Evolutionary conservation across 2,113 vertebrate species (phyloP).

Genomic region (Pelvicachromis taeniatus): DNA sequence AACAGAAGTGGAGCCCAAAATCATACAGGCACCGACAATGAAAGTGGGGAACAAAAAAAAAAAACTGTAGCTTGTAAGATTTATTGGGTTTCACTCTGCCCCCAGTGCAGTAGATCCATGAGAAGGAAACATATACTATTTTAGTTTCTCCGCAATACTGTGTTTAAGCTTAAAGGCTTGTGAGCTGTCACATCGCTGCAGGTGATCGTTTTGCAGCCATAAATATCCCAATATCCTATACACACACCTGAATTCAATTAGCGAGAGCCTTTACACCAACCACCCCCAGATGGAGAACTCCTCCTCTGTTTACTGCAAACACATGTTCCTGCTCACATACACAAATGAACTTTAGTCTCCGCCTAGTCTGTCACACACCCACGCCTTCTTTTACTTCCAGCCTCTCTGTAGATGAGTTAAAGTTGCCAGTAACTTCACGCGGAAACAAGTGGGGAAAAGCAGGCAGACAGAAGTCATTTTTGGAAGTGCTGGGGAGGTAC

Average conservation of each 20-base stretch:
- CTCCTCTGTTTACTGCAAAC: slow-evolving; percentile 8
- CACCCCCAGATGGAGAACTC: not conserved
- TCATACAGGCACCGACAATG: not conserved
- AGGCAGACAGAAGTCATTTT: not conserved
- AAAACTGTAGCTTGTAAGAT: not conserved
- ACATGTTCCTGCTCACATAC: slow-evolving; percentile 24
- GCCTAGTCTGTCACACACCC: not conserved
- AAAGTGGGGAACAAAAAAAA: not conserved
- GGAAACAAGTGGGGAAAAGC: not conserved
- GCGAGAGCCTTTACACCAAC: rapidly evolving
- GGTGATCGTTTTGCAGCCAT: not conserved
- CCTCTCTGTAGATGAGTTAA: not conserved
- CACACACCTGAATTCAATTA: slow-evolving; percentile 24
- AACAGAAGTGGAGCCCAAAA: not conserved
- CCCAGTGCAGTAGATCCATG: not conserved
- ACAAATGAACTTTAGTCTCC: not conserved
- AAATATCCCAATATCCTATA: not conserved
- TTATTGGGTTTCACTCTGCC: not conserved
- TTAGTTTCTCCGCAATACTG: not conserved
- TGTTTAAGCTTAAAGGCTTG: not conserved
- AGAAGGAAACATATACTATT: not conserved
- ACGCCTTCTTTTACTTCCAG: not conserved
- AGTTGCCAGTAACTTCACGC: not conserved
- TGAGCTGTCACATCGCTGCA: not conserved
- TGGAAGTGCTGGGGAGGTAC: not conserved